Percentiles rank a stretch among this genome's conserved stretches.
Evolutionary conservation across 2,797 vertebrate genomes (phyloP).

Genomic region (Paedocypris micromegethes): DNA sequence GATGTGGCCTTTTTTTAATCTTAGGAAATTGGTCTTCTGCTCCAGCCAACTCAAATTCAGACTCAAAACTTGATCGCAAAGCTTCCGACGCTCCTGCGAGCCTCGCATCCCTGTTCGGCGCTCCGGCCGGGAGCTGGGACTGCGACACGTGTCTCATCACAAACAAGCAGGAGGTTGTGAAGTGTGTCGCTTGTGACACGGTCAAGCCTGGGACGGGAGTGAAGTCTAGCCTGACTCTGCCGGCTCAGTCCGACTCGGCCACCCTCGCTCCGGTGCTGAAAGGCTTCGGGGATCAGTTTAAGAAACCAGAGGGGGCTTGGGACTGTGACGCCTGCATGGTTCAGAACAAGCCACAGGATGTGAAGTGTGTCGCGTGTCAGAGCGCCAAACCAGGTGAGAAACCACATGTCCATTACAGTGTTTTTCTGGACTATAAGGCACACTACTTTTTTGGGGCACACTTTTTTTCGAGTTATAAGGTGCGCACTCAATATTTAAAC

Average conservation of each 20-base stretch:
- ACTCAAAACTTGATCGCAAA: constrained; percentile 64
- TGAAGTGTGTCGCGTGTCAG: constrained; percentile 84
- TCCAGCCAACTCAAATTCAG: constrained; percentile 59
- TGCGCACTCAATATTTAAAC: neutral
- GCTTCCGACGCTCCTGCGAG: constrained; percentile 37
- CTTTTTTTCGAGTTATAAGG: neutral
- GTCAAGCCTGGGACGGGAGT: constrained; percentile 89
- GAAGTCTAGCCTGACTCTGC: constrained; percentile 77
- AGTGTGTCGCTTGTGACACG: constrained; percentile 92
- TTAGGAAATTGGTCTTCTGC: constrained; percentile 35
- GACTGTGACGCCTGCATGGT: constrained; percentile 83
- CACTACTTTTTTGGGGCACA: no score
- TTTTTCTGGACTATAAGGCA: no score
- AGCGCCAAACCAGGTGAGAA: constrained; percentile 81
- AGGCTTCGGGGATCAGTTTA: constrained; percentile 88
- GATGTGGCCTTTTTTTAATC: no score
- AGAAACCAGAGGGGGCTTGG: constrained; percentile 86
- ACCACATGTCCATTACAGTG: no score
- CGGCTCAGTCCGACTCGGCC: constrained; percentile 63
- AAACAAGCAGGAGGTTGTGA: constrained; percentile 86
- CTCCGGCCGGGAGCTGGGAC: constrained; percentile 80
- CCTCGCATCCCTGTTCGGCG: constrained; percentile 67
- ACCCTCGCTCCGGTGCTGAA: constrained; percentile 61
- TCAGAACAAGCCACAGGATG: constrained; percentile 82
- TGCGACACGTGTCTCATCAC: constrained; percentile 93